Evolutionary conservation across 1,140 invertebrate genomes (phyloP).

Genomic region (Propsilocerus akamusi): DNA sequence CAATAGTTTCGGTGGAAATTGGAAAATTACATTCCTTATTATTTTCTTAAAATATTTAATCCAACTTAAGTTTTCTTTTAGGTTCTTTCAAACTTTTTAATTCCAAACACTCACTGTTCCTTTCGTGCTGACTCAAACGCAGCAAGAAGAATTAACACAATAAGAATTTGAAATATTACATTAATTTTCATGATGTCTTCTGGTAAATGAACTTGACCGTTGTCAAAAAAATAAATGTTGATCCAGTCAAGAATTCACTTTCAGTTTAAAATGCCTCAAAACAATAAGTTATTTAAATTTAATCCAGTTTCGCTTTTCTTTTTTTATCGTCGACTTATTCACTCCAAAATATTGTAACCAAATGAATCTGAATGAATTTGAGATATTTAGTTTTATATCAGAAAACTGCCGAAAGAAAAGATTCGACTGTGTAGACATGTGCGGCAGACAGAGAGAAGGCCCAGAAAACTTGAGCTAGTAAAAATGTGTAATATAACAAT

Average conservation of each 20-base stretch:
- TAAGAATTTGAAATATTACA: background rate
- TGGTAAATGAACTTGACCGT: background rate
- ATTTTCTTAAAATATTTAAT: no score
- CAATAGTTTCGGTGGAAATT: no score
- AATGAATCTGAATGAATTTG: background rate
- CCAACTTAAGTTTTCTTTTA: no score
- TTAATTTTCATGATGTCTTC: background rate
- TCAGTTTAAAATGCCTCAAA: background rate
- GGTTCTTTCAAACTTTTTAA: no score
- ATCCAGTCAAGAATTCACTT: background rate
- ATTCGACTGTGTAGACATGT: background rate
- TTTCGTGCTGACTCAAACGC: background rate
- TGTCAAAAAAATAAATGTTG: background rate
- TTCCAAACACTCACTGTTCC: background rate
- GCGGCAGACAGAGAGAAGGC: background rate
- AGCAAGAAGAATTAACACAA: background rate
- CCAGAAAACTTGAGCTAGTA: background rate
- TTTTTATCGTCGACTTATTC: background rate
- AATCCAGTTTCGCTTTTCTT: background rate
- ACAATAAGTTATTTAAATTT: no score
- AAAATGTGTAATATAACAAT: background rate
- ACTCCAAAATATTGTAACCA: background rate
- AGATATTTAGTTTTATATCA: constrained; percentile 3
- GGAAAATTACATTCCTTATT: no score
- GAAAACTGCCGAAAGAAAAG: background rate